Conservation (phyloP, 2,797 vertebrate species). For the Aulostomus chinensis region DNA sequence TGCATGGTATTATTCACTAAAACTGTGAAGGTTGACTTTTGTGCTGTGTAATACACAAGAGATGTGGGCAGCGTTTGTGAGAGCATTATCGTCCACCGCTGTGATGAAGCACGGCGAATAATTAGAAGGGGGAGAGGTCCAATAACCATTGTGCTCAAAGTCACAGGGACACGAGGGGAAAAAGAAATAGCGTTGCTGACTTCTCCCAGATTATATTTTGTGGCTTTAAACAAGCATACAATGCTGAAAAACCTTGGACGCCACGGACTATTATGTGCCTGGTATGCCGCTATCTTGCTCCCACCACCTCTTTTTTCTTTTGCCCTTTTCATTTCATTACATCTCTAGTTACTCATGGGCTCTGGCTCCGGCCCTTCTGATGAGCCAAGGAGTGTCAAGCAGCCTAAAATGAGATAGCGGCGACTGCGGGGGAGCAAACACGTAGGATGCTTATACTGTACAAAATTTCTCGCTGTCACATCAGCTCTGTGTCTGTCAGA, state of each 20-base stretch:
- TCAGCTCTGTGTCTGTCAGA: slow-evolving; percentile 37
- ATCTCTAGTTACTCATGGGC: no score
- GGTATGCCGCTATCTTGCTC: no score
- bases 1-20: slow-evolving; percentile 41
- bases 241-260: slow-evolving; percentile 27
- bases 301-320: no score
- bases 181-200: slow-evolving; percentile 31
- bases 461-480: slow-evolving; percentile 36
- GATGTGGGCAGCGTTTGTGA: slow-evolving; percentile 23
- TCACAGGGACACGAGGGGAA: no score
- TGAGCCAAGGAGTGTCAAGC: no score
- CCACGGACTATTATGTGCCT: no score
- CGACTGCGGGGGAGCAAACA: no score
- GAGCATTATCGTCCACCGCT: slow-evolving; percentile 28
- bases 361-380: no score
- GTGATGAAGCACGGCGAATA: slow-evolving; percentile 46
- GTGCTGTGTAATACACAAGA: slow-evolving; percentile 30
- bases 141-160: slow-evolving; percentile 49
- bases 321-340: no score
- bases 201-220: slow-evolving; percentile 38
- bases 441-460: slow-evolving; percentile 7
- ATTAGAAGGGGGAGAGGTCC: slow-evolving; percentile 35
- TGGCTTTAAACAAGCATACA: slow-evolving; percentile 31
- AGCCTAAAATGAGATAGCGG: no score
- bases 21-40: slow-evolving; percentile 58